Evolutionary conservation across 2,113 vertebrate genomes (phyloP).

Genomic region (Chaetodon trifascialis): DNA sequence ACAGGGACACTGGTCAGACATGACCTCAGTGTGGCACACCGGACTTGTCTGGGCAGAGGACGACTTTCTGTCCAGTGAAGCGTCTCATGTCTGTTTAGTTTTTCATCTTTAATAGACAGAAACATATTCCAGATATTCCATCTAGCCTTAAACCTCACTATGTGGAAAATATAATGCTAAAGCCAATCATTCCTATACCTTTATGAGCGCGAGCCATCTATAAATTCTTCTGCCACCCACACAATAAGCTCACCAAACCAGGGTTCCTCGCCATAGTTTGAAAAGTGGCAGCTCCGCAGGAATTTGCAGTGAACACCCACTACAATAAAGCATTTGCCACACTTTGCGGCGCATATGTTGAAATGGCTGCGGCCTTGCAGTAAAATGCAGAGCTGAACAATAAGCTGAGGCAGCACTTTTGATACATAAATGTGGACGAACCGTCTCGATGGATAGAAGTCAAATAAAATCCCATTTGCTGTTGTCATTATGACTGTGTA

Average conservation of each 20-base stretch:
- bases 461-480: slow-evolving; percentile 35
- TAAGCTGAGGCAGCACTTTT: slow-evolving; percentile 37
- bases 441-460: neutral
- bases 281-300: slow-evolving; percentile 45
- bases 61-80: neutral
- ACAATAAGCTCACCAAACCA: slow-evolving; percentile 35
- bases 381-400: slow-evolving; percentile 35
- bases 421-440: slow-evolving; percentile 20
- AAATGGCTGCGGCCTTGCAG: slow-evolving; percentile 26
- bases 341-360: slow-evolving; percentile 9
- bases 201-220: slow-evolving; percentile 14
- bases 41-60: neutral
- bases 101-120: neutral
- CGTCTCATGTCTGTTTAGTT: neutral
- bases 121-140: neutral
- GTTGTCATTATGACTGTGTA: slow-evolving; percentile 57
- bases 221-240: slow-evolving; percentile 44
- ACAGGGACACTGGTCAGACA: slow-evolving; percentile 24
- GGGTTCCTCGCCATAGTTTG: slow-evolving; percentile 38
- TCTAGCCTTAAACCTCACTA: neutral
- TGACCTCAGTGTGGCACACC: slow-evolving; percentile 29
- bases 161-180: neutral
- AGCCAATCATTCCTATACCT: neutral
- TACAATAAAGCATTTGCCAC: slow-evolving; percentile 21
- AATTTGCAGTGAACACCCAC: slow-evolving; percentile 52